phyloP scores from a whole-genome alignment of 2,888 invertebrate species.

The Dexiosoma caninum region DNA sequence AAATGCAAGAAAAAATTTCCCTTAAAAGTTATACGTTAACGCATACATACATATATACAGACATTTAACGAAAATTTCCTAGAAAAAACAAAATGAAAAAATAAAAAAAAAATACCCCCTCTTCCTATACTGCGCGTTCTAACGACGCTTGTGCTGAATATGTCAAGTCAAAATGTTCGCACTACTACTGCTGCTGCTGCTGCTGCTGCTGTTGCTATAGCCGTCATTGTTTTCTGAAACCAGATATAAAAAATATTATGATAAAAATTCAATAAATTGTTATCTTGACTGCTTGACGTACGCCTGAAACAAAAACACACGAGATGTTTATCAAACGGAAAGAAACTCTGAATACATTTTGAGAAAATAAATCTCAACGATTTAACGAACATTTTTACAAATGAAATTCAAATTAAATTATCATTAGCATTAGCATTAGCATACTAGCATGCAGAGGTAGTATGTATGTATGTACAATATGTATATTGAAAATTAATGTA shows the following conservation, averaged over 20 bases:
- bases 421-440: not conserved
- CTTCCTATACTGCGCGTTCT: too few relatives aligned
- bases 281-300: not conserved
- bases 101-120: too few relatives aligned
- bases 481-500: not conserved
- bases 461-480: too few relatives aligned
- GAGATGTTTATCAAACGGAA: conserved; percentile 27
- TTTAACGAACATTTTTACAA: not conserved
- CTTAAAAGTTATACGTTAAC: too few relatives aligned
- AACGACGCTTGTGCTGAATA: not conserved
- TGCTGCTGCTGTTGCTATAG: not conserved
- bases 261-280: conserved; percentile 32
- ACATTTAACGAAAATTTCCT: too few relatives aligned
- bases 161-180: conserved; percentile 9
- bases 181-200: not conserved
- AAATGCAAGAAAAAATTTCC: too few relatives aligned
- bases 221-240: not conserved
- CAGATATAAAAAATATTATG: conserved; percentile 8
- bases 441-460: too few relatives aligned
- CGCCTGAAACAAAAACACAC: not conserved
- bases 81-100: too few relatives aligned
- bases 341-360: not conserved
- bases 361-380: not conserved
- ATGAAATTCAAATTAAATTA: not conserved
- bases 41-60: too few relatives aligned